Conservation (phyloP, 1,140 invertebrate genomes). For the Eupristina koningsbergeri region DNA sequence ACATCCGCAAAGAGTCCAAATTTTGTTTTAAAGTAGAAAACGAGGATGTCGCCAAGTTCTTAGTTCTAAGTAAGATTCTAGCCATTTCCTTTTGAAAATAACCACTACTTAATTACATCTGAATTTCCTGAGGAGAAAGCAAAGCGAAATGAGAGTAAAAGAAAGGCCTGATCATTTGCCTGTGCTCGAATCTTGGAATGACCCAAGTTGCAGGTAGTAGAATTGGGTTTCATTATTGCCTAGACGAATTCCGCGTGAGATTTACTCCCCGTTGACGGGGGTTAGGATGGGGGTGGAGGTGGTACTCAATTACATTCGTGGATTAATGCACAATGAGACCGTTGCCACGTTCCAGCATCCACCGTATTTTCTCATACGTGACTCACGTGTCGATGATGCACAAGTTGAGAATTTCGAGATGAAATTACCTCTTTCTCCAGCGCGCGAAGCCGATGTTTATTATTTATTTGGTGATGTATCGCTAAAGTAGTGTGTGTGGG, state of each 20-base stretch:
- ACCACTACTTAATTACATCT: conserved; percentile 21
- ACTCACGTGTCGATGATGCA: conserved; percentile 46
- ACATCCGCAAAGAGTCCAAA: not conserved
- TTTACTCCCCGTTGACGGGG: not conserved
- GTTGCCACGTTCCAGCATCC: not conserved
- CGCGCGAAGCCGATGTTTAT: conserved; percentile 18
- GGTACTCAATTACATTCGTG: conserved; percentile 42
- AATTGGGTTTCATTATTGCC: conserved; percentile 18
- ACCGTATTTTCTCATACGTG: conserved; percentile 31
- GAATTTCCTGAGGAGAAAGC: conserved; percentile 14
- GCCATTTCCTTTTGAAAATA: not conserved
- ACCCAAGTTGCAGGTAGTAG: not conserved
- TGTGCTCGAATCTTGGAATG: not conserved
- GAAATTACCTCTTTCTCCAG: conserved; percentile 23
- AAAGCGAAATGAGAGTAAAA: not conserved
- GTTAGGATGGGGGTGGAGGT: not conserved
- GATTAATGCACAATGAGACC: conserved; percentile 41
- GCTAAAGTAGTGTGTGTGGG: not conserved
- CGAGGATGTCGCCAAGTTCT: not conserved
- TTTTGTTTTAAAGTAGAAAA: not conserved
- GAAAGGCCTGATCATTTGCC: too few species aligned
- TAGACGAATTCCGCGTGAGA: conserved; percentile 24
- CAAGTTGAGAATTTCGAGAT: conserved; percentile 22
- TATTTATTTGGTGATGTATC: conserved; percentile 45
- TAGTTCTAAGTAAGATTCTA: not conserved